Evolutionary conservation across 2,113 vertebrate species (phyloP), one percentile per base, ranked within the genome.

Genomic region (Clarias magur): DNA sequence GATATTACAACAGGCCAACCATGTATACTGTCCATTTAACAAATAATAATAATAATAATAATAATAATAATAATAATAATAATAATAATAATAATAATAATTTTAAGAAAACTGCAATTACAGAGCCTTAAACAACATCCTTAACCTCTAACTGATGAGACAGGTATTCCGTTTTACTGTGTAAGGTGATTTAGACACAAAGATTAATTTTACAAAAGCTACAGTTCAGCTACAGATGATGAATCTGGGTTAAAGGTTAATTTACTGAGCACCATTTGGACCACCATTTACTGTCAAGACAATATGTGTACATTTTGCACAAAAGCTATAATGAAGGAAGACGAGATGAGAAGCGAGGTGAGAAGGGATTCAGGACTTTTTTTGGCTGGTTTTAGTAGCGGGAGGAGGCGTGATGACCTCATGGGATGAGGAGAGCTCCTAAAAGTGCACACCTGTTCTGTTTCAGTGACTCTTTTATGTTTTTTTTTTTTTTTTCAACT

Each of bases 361-460:
- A 62, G 68, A 38, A 60, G 62, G 76, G 67, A 72, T 82, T 70
- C 85, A 42, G 53, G 59, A 80, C 65, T 89, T 89, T 89, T 89
- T 83, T 85, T 83, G 83, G 86, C 82, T 65, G 34, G 27, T 65
- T 89, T 88, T 86, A 88, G 73, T 79, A 78, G 56, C 60, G 38
- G 73, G 59, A 75, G 60, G 48, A 79, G 57, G 76, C 25, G 63
- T 80, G 82, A 83, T 63, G 27, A 30, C 73, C 70, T 83, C 72
- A 76, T 73, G 62, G 38, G 75, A 83, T 80, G 59, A 82, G 84
- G 76, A 80, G 70, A 70, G 34, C 12, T 70, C 54, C 88, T 79
- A 56, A 62, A 89, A 86, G 81, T 65, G 68, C 53, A 85, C 84
- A 88, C 83, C 75, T 76, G 73, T 79, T 79, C 60, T 42, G 34